Evolutionary conservation across 64 coral and sea anemone species (phyloP).

Genomic region (Montipora efflorescens): DNA sequence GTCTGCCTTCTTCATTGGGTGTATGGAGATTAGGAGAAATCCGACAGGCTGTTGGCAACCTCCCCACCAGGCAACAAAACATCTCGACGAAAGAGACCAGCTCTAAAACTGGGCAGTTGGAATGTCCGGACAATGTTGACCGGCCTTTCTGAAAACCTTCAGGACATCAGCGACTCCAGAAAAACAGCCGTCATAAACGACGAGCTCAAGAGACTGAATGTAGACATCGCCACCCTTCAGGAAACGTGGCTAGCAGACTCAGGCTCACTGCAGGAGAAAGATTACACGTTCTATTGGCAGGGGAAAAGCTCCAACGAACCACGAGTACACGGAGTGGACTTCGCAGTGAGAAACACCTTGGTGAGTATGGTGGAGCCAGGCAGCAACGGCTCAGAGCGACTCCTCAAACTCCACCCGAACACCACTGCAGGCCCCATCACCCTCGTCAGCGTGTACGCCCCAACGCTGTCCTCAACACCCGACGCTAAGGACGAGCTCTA

Average conservation of each 20-base stretch:
- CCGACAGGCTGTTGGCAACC: not conserved
- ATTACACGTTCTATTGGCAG: no score
- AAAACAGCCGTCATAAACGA: slow-evolving; percentile 68
- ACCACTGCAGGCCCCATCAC: slow-evolving; percentile 54
- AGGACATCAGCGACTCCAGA: slow-evolving; percentile 32
- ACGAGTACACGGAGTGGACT: no score
- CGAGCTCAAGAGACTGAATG: slow-evolving; percentile 41
- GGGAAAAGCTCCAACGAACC: no score
- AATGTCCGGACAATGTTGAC: slow-evolving; percentile 47
- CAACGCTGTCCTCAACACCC: not conserved
- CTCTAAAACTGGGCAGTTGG: slow-evolving; percentile 51
- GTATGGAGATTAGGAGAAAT: no score
- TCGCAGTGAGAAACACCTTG: no score
- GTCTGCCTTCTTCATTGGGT: not conserved
- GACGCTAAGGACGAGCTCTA: slow-evolving; percentile 62
- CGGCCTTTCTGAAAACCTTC: slow-evolving; percentile 41
- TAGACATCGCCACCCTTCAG: no score
- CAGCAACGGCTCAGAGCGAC: not conserved
- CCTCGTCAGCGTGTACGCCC: slow-evolving; percentile 28
- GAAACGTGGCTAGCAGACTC: no score
- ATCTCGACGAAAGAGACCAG: slow-evolving; percentile 24
- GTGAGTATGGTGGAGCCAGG: no score
- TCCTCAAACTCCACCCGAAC: slow-evolving; percentile 32
- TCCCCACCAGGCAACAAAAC: slow-evolving; percentile 18
- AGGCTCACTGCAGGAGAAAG: no score